Conservation (phyloP, 2,888 invertebrate species). For the Conchocele bisecta region DNA sequence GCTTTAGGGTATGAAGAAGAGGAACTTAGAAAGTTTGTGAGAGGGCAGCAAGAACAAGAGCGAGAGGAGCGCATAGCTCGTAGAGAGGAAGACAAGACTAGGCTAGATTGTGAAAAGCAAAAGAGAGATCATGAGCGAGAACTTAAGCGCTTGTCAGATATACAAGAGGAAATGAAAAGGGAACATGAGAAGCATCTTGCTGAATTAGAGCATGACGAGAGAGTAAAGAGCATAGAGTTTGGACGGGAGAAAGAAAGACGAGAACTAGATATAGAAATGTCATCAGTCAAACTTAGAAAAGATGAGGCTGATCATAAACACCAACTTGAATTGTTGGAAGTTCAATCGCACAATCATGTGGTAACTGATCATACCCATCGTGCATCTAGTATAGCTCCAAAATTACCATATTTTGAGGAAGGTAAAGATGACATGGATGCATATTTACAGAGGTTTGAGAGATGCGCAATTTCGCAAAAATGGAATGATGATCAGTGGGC, state of each 20-base stretch:
- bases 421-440: background rate
- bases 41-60: background rate
- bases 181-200: background rate
- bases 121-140: constrained; percentile 7
- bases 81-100: background rate
- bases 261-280: background rate
- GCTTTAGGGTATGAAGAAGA: background rate
- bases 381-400: background rate
- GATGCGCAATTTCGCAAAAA: background rate
- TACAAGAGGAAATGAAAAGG: background rate
- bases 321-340: background rate
- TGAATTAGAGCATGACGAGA: constrained; percentile 5
- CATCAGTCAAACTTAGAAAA: background rate
- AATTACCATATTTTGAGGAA: constrained; percentile 1
- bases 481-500: too few species aligned
- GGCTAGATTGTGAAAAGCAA: background rate
- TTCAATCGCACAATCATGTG: background rate
- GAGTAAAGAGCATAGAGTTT: background rate
- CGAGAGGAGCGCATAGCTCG: background rate
- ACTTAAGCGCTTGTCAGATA: background rate
- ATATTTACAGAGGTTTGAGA: background rate
- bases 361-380: background rate
- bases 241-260: background rate
- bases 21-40: background rate
- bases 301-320: background rate